phyloP scores from a whole-genome alignment of 2,888 invertebrate genomes.

The Folsomia manolachei region DNA sequence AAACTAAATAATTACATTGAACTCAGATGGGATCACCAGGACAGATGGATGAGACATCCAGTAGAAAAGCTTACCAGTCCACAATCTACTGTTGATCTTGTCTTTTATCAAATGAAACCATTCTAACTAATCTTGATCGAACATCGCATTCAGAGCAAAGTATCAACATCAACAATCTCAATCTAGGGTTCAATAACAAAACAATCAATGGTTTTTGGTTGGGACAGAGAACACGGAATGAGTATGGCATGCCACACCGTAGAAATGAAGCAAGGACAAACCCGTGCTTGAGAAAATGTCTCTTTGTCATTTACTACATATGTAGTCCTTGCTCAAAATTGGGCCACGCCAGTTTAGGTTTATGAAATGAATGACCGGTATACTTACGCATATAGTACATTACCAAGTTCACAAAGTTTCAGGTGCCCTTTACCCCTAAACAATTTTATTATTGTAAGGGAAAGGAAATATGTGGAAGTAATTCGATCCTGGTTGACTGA shows the following conservation, averaged over 20 bases:
- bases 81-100: slow-evolving; percentile 16
- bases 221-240: background rate
- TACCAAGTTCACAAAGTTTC: background rate
- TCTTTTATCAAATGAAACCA: slow-evolving; percentile 6
- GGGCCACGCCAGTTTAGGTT: too few species aligned
- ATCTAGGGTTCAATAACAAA: background rate
- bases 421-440: background rate
- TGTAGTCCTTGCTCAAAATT: too few species aligned
- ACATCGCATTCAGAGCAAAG: background rate
- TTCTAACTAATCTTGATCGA: slow-evolving; percentile 14
- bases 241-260: background rate
- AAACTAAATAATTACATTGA: too few species aligned
- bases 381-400: too few species aligned
- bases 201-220: too few species aligned
- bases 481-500: background rate
- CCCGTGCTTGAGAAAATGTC: background rate
- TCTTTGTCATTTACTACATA: background rate
- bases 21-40: too few species aligned
- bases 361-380: background rate
- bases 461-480: background rate
- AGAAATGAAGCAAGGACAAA: background rate
- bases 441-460: background rate
- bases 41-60: slow-evolving; percentile 5
- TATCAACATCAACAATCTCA: slow-evolving; percentile 6
- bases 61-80: background rate